Evolutionary conservation across 2,113 vertebrate species (phyloP), one percentile per base, ranked within the genome.

Genomic region (Lepisosteus oculatus): DNA sequence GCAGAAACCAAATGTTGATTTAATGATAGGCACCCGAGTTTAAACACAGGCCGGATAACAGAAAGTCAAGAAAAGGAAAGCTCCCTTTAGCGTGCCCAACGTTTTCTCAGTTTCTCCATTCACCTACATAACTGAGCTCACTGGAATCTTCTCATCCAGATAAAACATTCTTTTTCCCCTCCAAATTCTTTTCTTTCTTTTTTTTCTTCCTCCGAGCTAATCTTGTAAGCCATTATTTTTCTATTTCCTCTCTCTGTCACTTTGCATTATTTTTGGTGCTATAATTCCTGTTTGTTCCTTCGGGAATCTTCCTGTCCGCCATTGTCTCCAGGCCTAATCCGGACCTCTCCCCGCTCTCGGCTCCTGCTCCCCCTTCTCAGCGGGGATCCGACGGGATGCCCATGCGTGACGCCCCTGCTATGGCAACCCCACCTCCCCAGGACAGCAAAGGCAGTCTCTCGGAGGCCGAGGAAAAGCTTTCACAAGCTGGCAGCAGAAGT

Each of bases 161-260:
- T 92, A 85, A 94, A 94, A 92, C 92, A 94, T 93, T 93, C 90
- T 88, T 84, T 92, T 84, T 83, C 83, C 68, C 64, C 77, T 76
- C 72, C 83, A 41, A 45, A 61, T 84, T 76, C 71, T 70, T 67
- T 67, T 85, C 81, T 82, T 90, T 91, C 88, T 85, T 80, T 84
- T 81, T 88, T 88, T 84, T 82, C 84, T 86, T 89, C 82, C 83
- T 88, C 79, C 77, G 76, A 81, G 82, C 86, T 87, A 89, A 83
- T 79, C 93, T 91, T 94, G 91, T 94, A 91, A 92, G 90, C 93
- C 87, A 93, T 94, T 94, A 94, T 93, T 93, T 94, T 93, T 93
- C 93, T 92, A 93, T 93, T 95, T 95, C 94, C 95, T 92, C 91
- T 95, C 89, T 94, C 93, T 93, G 93, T 95, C 93, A 93, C 93